Evolutionary conservation across 2,113 vertebrate species (phyloP), one percentile per base, ranked within the genome.

Genomic region (Hippocampus abdominalis): DNA sequence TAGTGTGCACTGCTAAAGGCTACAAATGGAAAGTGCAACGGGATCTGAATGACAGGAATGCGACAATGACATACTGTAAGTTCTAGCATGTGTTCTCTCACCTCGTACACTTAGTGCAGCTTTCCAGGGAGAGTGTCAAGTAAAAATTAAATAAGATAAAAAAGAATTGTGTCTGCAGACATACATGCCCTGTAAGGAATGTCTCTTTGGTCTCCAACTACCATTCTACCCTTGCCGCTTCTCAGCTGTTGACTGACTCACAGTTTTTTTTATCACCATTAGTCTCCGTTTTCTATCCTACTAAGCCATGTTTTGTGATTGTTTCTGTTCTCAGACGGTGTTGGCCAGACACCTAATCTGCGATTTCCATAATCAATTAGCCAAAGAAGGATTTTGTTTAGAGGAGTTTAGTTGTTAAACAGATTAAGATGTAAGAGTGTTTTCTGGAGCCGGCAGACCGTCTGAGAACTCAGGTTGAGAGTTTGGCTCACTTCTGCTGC

Each of bases 181-280:
- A 90, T 89, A 87, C 73, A 73, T 91, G 91, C 87, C 89, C 89
- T 90, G 82, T 57, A 71, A 84, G 83, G 91, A 92, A 93, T 91
- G 90, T 81, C 81, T 80, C 42, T 48, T 75, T 69, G 79, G 78
- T 91, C 91, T 93, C 91, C 72, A 74, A 87, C 92, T 91, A 89
- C 93, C 71, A 71, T 29, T 66, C 73, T 64, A 71, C 75, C 79
- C 77, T 68, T 69, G 53, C 66, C 69, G 69, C 72, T 75, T 78
- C 76, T 84, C 76, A 72, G 76, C 78, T 83, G 56, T 78, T 70
- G 46, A 48, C 80, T 73, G 67, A 83, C 83, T 84, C 81, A 84
- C 81, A 81, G 74, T 73, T 10, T 53, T 10, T 53, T 53, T 53
- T 53, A 53, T 77, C 78, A 77, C 83, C 76, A 72, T 60, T 57